Base-by-base conservation (phyloP, 2,888 invertebrate genomes). In the Epirrhoe alternata region DNA sequence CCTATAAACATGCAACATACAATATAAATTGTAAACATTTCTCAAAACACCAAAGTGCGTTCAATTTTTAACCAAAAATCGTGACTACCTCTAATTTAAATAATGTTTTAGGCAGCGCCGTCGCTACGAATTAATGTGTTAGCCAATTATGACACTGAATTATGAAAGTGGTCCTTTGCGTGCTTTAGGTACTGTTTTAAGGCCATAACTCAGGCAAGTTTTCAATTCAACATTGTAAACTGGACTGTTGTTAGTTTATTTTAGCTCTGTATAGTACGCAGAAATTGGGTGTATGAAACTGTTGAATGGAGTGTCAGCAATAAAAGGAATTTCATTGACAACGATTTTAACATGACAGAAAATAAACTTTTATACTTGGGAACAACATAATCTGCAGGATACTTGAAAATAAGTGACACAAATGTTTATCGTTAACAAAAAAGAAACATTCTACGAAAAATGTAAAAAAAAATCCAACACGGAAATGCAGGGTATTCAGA, bases 111-210 rank as follows among this genome's bases (percentile, higher is more conserved):
- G 77, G 78, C 74, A 71, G 72, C 74, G 70, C 72, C 74, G 76
- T 72, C 74, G 70, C 76, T 74, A 77, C 77, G 82, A 85, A 86
- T 86, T 85, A 84, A 82, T 77, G 80, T 73, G 74, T 71, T 73
- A 75, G 70, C 79, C 83, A 86, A 86, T 88, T 88, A 86, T 86
- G 85, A 86, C 84, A 86, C 83, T 84, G 83, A 86, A 84, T 86
- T 86, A 87, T 85, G 84, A 75, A 83, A 84, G 80, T 80, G 82
- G 77, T 69, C 79, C 80, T 78, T 88, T 75, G 89, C 89, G 86
- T 88, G 89, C 76, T 74, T 70, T 77, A 77, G 51, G 61, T 59
- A 55, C 60, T 63, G 54, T 49, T 49, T 59, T 30, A 56, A 33
- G 58, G 61, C 42, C 61, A 61, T 71, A 69, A 67, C 31, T 71